Evolutionary conservation across 2,888 invertebrate species (phyloP), one percentile per base, ranked within the genome.

Genomic region (Hipparchia semele): DNA sequence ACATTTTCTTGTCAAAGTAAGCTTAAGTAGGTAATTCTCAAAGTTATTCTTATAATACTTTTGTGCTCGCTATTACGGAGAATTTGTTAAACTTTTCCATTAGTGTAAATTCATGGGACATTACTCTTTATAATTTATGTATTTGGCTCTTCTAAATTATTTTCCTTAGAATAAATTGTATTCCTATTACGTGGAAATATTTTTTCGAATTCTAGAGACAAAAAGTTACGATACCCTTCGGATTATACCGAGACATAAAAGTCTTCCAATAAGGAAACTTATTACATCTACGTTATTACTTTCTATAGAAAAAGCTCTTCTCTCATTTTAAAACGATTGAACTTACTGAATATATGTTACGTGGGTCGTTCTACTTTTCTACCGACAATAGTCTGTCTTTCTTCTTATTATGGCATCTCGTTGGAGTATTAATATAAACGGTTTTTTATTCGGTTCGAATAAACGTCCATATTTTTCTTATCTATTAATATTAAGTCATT

Each of bases 21-120:
- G 23, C 58, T 68, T 13, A 58, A 46, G 39, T 39, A 39, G 39
- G 39, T 49, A 59, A 59, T 49, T 65, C 53, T 10, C 12, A 12
- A 53, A 65, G 33, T 65, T 65, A 53, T 65, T 51, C 51, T 65
- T 65, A 53, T 33, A 65, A 65, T 65, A 65, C 53, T 65, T 65
- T 65, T 33, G 23, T 65, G 65, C 12, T 65, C 65, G 65, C n/a
- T 33, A 33, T 65, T 65, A 33, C 65, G 33, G 51, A 33, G 12
- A 10, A 33, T 23, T 65, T 39, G 12, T 10, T 12, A 33, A 53
- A 65, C 65, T 65, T 65, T 65, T 65, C 65, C 65, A 65, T 65
- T 65, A 53, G 6, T 53, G 49, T 23, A 23, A 12, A 65, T 53
- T 53, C 33, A 65, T 12, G 7, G 12, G 33, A 12, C 10, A 65